Percentiles rank a stretch among this genome's conserved stretches.
Evolutionary conservation across 2,113 vertebrate genomes (phyloP).

Genomic region (Sinocyclocheilus grahami): DNA sequence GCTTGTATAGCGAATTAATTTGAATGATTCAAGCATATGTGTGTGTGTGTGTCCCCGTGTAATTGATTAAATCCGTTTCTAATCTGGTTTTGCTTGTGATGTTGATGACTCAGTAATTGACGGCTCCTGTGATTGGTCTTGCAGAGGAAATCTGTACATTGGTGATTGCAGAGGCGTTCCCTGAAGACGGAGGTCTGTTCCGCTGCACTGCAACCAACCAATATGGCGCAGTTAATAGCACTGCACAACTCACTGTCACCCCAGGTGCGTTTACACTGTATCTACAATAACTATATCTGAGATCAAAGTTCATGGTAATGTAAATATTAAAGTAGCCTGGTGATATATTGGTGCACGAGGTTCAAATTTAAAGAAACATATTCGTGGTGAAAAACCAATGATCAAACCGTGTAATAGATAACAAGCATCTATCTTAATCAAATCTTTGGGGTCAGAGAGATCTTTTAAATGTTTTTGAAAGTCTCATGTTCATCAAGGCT

Average conservation of each 20-base stretch:
- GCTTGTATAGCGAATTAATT: neutral
- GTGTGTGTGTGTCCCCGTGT: neutral
- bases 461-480: too few species aligned
- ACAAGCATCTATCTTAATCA: too few species aligned
- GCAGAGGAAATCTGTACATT: conserved; percentile 97
- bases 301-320: neutral
- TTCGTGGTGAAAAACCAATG: neutral
- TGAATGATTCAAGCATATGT: neutral
- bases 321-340: neutral
- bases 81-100: neutral
- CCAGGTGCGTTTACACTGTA: conserved; percentile 77
- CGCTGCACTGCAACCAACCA: conserved; percentile 87
- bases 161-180: conserved; percentile 95
- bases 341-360: neutral
- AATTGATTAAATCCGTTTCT: neutral
- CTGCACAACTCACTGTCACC: conserved; percentile 82
- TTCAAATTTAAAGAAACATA: neutral
- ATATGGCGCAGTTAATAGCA: conserved; percentile 84
- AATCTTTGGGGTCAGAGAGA: too few species aligned
- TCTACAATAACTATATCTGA: neutral
- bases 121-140: conserved; percentile 54
- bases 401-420: neutral
- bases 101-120: neutral
- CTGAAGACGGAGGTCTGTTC: conserved; percentile 92
- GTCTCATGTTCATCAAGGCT: too few species aligned